Evolutionary conservation across 2,888 invertebrate species (phyloP).

Genomic region (Nymphalis c-album): DNA sequence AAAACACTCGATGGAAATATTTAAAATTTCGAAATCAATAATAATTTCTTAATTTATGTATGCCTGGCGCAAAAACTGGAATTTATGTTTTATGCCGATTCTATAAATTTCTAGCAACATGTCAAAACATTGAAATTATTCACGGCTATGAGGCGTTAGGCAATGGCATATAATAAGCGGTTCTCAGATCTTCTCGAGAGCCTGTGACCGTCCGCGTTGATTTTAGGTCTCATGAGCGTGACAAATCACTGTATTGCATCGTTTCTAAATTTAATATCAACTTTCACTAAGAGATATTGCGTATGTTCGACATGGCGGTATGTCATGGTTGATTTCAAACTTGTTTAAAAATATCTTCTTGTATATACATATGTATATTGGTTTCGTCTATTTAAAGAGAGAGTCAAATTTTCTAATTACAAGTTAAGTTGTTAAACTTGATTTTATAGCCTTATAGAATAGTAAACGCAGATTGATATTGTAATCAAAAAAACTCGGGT

Average conservation of each 20-base stretch:
- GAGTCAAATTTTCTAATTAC: not conserved
- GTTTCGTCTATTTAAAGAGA: not conserved
- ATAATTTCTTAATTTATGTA: too few species aligned
- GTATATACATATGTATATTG: not conserved
- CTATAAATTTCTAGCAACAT: constrained; percentile 17
- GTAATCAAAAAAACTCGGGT: too few species aligned
- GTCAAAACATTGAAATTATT: constrained; percentile 38
- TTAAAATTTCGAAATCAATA: too few species aligned
- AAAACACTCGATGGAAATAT: too few species aligned
- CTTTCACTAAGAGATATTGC: constrained; percentile 36
- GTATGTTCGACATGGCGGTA: constrained; percentile 7
- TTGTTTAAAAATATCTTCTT: constrained; percentile 13
- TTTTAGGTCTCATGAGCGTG: constrained; percentile 37
- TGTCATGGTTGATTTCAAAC: constrained; percentile 15
- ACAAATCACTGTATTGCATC: constrained; percentile 38
- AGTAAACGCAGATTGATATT: too few species aligned
- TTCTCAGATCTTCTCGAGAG: constrained; percentile 30
- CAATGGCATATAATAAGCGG: constrained; percentile 47
- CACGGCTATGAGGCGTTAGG: constrained; percentile 45
- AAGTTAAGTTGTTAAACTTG: too few species aligned
- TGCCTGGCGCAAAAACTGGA: not conserved
- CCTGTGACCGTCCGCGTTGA: constrained; percentile 27
- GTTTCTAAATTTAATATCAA: constrained; percentile 29
- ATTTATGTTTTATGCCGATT: constrained; percentile 8
- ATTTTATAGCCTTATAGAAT: too few species aligned